Conservation (phyloP, 35 echinoderm and acorn worm species). For the Ptychodera flava region DNA sequence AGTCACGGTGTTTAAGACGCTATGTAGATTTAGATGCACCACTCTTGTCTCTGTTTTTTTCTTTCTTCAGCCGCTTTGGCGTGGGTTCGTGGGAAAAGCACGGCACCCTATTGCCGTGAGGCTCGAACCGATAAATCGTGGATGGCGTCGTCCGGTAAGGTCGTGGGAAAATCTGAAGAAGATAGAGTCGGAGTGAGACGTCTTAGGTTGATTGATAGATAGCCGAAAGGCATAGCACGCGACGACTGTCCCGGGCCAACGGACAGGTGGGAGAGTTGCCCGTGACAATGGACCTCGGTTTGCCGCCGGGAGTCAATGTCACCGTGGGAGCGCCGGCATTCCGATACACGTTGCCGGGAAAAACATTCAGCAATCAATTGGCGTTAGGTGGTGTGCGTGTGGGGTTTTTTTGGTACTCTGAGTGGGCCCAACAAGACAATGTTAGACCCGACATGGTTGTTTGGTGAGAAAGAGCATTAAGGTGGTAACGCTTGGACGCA, state of each 20-base stretch:
- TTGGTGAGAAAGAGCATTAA: neutral
- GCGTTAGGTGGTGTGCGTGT: neutral
- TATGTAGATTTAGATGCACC: too few relatives aligned
- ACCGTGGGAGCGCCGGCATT: too few relatives aligned
- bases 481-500: neutral
- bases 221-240: neutral
- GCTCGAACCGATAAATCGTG: neutral
- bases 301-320: neutral
- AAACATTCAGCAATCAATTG: neutral
- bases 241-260: neutral
- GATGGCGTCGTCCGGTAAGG: neutral
- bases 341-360: neutral
- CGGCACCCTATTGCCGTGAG: neutral
- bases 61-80: too few relatives aligned
- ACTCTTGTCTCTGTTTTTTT: too few relatives aligned
- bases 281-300: neutral
- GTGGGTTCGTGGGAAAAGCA: neutral
- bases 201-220: neutral
- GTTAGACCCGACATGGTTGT: neutral
- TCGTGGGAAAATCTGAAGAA: neutral
- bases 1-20: too few relatives aligned
- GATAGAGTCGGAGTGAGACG: neutral
- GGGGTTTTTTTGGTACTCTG: neutral
- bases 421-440: neutral
- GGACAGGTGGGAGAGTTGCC: neutral